Conservation (phyloP, 2,888 invertebrate species). For the Quadriops clusia region DNA sequence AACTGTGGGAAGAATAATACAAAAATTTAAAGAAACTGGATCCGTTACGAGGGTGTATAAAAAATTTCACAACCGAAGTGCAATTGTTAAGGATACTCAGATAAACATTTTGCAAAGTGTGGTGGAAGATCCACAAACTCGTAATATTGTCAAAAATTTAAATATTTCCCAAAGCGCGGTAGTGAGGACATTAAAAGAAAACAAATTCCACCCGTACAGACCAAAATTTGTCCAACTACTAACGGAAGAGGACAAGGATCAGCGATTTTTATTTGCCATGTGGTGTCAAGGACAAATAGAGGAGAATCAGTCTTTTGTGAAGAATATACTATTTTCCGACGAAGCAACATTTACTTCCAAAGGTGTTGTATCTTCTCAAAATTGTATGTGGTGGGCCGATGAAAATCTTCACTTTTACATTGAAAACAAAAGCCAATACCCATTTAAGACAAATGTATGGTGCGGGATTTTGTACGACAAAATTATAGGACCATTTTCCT, state of each 20-base stretch:
- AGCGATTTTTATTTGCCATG: slow-evolving; percentile 3
- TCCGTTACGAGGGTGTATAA: too few species aligned
- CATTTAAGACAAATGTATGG: slow-evolving; percentile 8
- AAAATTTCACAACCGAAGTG: too few species aligned
- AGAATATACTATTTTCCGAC: slow-evolving; percentile 6
- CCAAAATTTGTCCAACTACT: slow-evolving; percentile 1
- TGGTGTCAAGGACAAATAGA: slow-evolving; percentile 4
- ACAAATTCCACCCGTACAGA: slow-evolving; percentile 7
- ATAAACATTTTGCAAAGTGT: too few species aligned
- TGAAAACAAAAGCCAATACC: slow-evolving; percentile 5
- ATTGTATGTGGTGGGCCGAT: slow-evolving; percentile 7
- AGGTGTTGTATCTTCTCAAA: slow-evolving; percentile 4
- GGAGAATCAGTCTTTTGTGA: slow-evolving; percentile 1
- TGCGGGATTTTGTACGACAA: slow-evolving; percentile 6
- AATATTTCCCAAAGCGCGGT: too few species aligned
- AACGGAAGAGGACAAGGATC: slow-evolving; percentile 5
- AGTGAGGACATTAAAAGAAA: too few species aligned
- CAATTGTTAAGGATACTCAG: too few species aligned
- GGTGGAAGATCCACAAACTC: too few species aligned
- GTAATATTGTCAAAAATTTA: too few species aligned
- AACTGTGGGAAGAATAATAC: too few species aligned
- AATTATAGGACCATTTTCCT: slow-evolving; percentile 5
- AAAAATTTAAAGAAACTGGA: too few species aligned
- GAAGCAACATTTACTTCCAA: slow-evolving; percentile 6
- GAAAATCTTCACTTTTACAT: slow-evolving; percentile 2